Base-by-base conservation (phyloP, 2,888 invertebrate species). In the Epinotia nisella region DNA sequence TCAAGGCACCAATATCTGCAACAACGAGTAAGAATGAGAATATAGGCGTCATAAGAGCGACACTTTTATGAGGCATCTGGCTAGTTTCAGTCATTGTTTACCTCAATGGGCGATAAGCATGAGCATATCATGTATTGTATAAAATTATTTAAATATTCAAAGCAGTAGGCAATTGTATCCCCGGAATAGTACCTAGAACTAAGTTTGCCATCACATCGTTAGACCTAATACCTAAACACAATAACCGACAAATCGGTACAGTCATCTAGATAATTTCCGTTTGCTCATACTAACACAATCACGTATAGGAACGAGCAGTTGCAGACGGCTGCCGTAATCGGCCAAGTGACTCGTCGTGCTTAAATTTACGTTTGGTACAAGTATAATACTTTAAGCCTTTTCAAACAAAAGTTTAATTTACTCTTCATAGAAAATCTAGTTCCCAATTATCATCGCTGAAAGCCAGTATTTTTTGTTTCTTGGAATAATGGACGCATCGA, bases 181-280 rank as follows among this genome's bases (percentile, higher is more conserved):
- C 17, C 19, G 3, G 2, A 17, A 39, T 39, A 35, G 58, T 4
- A 17, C 17, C 21, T 13, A 49, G 49, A 53, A 17, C 39, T 35
- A 17, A n/a, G n/a, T n/a, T n/a, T 49, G 49, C 92, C 92, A 93
- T 86, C 86, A 89, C 61, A 93, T 89, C 45, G 92, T 90, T 66
- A 85, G 92, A 66, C 91, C 92, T 92, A n/a, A n/a, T n/a, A 70
- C n/a, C 3, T 11, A 17, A 69, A 35, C 3, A 55, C 41, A 51
- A 21, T 45, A 29, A 41, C 29, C 62, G 45, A 10, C 49, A 24
- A 66, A 53, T 71, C 49, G 67, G 49, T 61, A 55, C 45, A 41
- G 58, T 58, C 70, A 59, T 64, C 51, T 59, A 64, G 58, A 64
- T 74, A 71, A 66, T 74, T 65, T 68, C 62, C 51, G 64, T 70